Base-by-base conservation (phyloP, 2,888 invertebrate species). In the Perizoma affinitatum region DNA sequence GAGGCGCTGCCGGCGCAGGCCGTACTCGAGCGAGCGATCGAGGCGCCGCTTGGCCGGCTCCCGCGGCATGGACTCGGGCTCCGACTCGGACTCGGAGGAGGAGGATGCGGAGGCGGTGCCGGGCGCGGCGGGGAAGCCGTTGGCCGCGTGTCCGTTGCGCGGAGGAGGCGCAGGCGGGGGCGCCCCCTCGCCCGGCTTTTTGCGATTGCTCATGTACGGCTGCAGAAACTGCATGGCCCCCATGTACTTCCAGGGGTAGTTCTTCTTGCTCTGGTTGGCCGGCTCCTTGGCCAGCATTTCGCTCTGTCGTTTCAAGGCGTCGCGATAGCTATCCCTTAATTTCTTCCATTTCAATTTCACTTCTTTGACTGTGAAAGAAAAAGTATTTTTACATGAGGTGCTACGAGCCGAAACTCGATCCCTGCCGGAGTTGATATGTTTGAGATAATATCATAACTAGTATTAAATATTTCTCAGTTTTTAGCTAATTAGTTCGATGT, bases 291-390 rank as follows among this genome's bases (percentile, higher is more conserved):
- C 81, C 65, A 81, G 66, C 86, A 83, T 80, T 69, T 90, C 91
- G 73, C 74, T 84, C 71, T 90, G 90, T 4, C 91, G 80, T 74
- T 90, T 90, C 36, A 91, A 79, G 41, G 91, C 91, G 73, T 91
- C 91, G 55, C 91, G 87, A 79, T 91, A 91, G 72, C 90, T 89
- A 78, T 91, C 91, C 34, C 91, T 86, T 9, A 91, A 73, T 66
- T 90, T 90, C 73, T 91, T 91, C 91, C 91, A 91, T 74, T 90
- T 90, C 55, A 88, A 63, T 69, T 91, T 91, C 5, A 87, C 91
- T 69, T 91, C 91, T 65, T 90, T 91, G 34, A 90, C 91, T 91
- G 88, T 7, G 77, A 83, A 49, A 46, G 38, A 9, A 41, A 50
- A 7, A 9, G 4, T 11, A 11, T 22, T 22, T 9, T 11, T 40